These are phyloP conservation scores for Scopus umbretta DNA, from an alignment of 2,113 vertebrate genomes.

Conservation along the genomic window DNA sequence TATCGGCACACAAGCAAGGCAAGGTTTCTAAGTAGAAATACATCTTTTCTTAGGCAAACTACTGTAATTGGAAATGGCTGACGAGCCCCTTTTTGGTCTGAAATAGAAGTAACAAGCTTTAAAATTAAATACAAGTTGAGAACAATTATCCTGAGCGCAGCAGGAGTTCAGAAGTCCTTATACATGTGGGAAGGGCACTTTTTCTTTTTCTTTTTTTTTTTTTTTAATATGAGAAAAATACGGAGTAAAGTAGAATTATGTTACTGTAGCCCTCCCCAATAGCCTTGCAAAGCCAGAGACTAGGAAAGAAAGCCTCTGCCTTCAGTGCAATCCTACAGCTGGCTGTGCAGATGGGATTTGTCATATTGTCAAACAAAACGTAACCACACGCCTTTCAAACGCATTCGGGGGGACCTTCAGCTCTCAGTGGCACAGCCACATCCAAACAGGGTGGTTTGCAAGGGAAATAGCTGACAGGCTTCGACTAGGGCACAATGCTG, in stretches of 20 bases:
- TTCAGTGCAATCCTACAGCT: background rate
- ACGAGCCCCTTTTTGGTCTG: background rate
- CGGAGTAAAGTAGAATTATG: background rate
- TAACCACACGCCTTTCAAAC: background rate
- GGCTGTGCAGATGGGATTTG: background rate
- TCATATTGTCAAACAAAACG: background rate
- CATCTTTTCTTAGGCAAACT: background rate
- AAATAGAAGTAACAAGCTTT: conserved; percentile 1
- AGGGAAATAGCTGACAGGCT: background rate
- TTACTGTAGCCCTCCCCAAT: background rate
- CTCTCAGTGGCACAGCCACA: background rate
- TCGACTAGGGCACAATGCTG: background rate
- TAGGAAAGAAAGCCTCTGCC: background rate
- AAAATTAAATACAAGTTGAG: conserved; percentile 9
- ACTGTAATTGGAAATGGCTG: background rate
- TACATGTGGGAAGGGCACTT: background rate
- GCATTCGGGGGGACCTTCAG: background rate
- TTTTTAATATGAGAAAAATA: background rate
- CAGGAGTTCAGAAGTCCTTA: background rate
- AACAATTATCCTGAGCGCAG: background rate
- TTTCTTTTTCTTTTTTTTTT: background rate
- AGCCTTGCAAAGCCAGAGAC: background rate
- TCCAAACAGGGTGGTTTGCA: background rate
- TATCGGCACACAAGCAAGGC: background rate
- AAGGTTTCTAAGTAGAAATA: background rate